Conservation (phyloP, 1,140 invertebrate species). For the Drosophila varians region DNA sequence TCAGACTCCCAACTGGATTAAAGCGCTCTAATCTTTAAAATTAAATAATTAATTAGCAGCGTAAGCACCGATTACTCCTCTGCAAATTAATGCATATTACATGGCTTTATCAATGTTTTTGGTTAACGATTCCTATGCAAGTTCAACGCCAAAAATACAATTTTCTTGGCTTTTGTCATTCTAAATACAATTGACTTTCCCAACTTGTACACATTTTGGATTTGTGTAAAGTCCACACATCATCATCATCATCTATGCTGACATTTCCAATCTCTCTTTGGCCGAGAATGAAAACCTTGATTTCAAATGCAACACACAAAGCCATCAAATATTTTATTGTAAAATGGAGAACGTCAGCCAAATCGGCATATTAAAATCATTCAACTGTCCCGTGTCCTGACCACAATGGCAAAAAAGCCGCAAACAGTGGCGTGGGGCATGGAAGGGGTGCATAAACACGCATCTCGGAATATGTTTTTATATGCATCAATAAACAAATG, state of each 20-base stretch:
- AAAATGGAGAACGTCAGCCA: slow-evolving; percentile 51
- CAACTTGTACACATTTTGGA: slow-evolving; percentile 49
- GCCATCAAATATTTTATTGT: slow-evolving; percentile 75
- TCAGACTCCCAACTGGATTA: too few species aligned
- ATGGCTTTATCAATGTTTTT: not conserved
- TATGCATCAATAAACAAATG: slow-evolving; percentile 82
- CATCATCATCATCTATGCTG: slow-evolving; percentile 29
- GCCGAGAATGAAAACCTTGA: slow-evolving; percentile 45
- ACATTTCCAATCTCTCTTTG: slow-evolving; percentile 9
- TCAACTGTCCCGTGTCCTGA: slow-evolving; percentile 64
- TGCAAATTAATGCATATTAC: not conserved
- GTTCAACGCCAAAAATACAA: slow-evolving; percentile 4
- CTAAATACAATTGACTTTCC: slow-evolving; percentile 33
- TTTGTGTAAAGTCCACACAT: slow-evolving; percentile 29
- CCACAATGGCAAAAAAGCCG: slow-evolving; percentile 29
- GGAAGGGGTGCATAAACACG: not conserved
- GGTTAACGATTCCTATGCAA: not conserved
- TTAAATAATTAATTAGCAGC: slow-evolving; percentile 6
- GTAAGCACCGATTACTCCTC: not conserved
- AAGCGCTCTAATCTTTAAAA: not conserved
- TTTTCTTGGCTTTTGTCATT: slow-evolving; percentile 20
- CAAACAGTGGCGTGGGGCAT: not conserved
- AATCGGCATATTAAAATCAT: slow-evolving; percentile 70
- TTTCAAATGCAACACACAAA: slow-evolving; percentile 69
- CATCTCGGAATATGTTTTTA: slow-evolving; percentile 64